Conservation (phyloP, 2,888 invertebrate species). For the Anorthoa munda region DNA sequence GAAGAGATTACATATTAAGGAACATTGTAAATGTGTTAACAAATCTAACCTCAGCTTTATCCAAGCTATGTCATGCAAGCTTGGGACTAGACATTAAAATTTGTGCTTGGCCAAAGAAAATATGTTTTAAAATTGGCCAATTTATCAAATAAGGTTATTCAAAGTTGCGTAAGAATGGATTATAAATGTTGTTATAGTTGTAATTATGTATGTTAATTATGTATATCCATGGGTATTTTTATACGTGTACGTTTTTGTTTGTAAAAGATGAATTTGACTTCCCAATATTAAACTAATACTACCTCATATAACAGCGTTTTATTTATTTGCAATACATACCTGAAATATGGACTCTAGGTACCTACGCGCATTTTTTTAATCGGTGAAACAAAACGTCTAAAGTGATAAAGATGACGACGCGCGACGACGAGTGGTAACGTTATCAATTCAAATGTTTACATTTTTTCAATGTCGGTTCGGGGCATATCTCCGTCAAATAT, state of each 20-base stretch:
- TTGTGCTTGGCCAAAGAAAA: slow-evolving; percentile 42
- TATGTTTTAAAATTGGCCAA: slow-evolving; percentile 55
- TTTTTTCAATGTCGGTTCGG: no score
- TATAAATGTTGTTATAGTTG: slow-evolving; percentile 40
- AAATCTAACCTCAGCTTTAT: slow-evolving; percentile 14
- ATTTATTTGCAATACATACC: not conserved
- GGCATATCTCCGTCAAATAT: no score
- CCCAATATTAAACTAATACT: slow-evolving; percentile 38
- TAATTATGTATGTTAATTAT: slow-evolving; percentile 8
- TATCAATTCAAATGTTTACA: no score
- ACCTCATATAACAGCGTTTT: slow-evolving; percentile 35
- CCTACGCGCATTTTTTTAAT: not conserved
- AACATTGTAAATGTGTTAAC: not conserved
- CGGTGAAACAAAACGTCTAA: no score
- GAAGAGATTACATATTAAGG: not conserved
- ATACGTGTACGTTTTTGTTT: not conserved
- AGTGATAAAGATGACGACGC: no score
- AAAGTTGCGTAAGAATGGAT: slow-evolving; percentile 5
- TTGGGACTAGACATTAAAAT: not conserved
- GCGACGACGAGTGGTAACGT: no score
- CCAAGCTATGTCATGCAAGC: not conserved
- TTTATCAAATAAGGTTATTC: slow-evolving; percentile 11
- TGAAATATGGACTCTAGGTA: not conserved
- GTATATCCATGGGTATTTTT: slow-evolving; percentile 12
- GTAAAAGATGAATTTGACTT: slow-evolving; percentile 19